Evolutionary conservation across 2,888 invertebrate genomes (phyloP).

Genomic region (Pheosia gnoma): DNA sequence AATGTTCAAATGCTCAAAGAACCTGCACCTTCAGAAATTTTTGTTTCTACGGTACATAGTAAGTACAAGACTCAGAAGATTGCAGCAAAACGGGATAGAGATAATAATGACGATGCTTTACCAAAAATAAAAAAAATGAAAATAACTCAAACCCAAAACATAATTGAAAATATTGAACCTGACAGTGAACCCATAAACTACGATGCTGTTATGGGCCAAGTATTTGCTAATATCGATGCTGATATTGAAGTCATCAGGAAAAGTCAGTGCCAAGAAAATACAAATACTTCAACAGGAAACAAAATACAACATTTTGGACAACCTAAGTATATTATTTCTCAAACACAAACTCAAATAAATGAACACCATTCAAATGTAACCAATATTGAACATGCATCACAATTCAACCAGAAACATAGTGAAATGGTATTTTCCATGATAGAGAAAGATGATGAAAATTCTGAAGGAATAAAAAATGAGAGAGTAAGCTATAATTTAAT

Average conservation of each 20-base stretch:
- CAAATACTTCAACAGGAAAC: conserved; percentile 13
- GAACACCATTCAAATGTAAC: conserved; percentile 15
- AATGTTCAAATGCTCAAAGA: conserved; percentile 54
- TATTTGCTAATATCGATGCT: conserved; percentile 73
- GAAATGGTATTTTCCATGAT: conserved; percentile 70
- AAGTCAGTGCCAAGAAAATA: conserved; percentile 37
- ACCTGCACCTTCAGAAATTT: conserved; percentile 61
- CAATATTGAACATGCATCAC: conserved; percentile 21
- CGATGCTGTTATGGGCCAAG: conserved; percentile 68
- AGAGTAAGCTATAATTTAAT: conserved; percentile 39
- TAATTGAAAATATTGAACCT: conserved; percentile 12
- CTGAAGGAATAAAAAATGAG: conserved; percentile 27
- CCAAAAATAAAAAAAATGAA: conserved; percentile 61
- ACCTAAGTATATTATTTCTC: conserved; percentile 16
- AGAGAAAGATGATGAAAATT: conserved; percentile 54
- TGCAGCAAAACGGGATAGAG: conserved; percentile 57
- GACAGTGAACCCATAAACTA: conserved; percentile 67
- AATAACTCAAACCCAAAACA: conserved; percentile 25
- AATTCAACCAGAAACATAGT: conserved; percentile 57
- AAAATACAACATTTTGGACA: conserved; percentile 8
- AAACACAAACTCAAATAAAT: conserved; percentile 33
- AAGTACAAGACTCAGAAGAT: conserved; percentile 48
- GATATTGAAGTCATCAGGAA: conserved; percentile 60
- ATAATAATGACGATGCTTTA: conserved; percentile 30
- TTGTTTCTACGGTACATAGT: conserved; percentile 50